Base-by-base conservation (phyloP, 2,113 vertebrate genomes). In the Ctenomys sociabilis region DNA sequence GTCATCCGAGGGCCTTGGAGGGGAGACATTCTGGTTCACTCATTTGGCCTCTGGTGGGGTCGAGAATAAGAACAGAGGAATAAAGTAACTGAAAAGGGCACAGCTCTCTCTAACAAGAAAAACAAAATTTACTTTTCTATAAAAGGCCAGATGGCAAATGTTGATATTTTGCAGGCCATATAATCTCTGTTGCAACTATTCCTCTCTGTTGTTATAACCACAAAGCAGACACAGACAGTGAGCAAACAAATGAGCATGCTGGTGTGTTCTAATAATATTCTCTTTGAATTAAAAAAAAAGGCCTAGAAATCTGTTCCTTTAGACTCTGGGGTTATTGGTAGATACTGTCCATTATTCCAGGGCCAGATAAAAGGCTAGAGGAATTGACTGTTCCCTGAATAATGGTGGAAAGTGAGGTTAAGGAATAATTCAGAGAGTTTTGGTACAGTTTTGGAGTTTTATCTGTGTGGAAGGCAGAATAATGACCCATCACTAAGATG, bases 251-350 rank as follows among this genome's bases (percentile, higher is more conserved):
- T 21, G 26, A 30, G 14, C 35, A 35, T 14, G 16, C n/a, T 26
- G n/a, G 28, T 6, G 9, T 91, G 5, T 57, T 77, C 45, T 73
- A 57, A 5, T 84, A 88, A 94, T 49, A 85, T 45, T 64, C 1
- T 35, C 43, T 95, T 57, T 72, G 61, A 26, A 88, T 78, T n/a
- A n/a, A n/a, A n/a, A 64, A 85, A 66, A 66, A 11, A 93, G 32
- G 45, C 37, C n/a, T 63, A 26, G 63, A 63, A 49, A 49, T 7
- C 26, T 92, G 1, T 70, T 91, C n/a, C 21, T 17, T 64, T 75
- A 78, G 49, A 82, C 30, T 43, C 2, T 75, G 30, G 9, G 14
- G 54, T 90, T 89, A 37, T 85, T 59, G 49, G 22, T 78, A 54
- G 10, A 52, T 82, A 37, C 11, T 90, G 63, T 17, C 45, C 68